Percentiles rank a stretch among this genome's conserved stretches.
phyloP scores from a whole-genome alignment of 2,888 invertebrate species.

The Penaeus monodon region DNA sequence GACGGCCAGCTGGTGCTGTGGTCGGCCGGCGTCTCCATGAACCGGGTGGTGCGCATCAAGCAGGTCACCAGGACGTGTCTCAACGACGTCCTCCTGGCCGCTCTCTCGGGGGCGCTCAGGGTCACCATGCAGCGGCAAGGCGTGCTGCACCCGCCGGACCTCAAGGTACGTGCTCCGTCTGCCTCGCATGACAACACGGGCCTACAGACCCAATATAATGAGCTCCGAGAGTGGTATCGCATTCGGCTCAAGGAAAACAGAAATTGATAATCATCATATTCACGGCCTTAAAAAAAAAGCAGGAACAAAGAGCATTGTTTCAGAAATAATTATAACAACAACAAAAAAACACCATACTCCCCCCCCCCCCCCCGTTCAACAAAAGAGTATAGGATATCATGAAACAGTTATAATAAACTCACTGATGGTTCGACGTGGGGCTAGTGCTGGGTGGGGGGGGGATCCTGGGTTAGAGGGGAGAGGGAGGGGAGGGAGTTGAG shows the following conservation, averaged over 20 bases:
- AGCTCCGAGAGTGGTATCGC: neutral
- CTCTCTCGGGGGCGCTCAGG: slow-evolving; percentile 73
- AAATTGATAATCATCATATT: no score
- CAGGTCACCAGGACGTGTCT: slow-evolving; percentile 74
- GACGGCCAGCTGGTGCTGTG: slow-evolving; percentile 69
- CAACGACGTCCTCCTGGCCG: slow-evolving; percentile 74
- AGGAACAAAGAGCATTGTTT: no score
- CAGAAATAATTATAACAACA: no score
- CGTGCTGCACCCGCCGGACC: slow-evolving; percentile 72
- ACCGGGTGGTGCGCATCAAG: slow-evolving; percentile 71
- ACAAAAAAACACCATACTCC: no score
- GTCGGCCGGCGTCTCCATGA: slow-evolving; percentile 72
- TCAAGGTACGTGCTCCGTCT: slow-evolving; percentile 69
- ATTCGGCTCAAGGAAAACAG: no score
- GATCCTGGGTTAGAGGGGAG: neutral
- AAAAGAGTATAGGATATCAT: no score
- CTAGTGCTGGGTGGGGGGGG: neutral
- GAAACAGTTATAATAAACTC: no score
- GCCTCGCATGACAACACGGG: neutral
- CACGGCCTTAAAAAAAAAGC: no score
- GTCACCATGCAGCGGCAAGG: slow-evolving; percentile 72
- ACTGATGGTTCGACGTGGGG: neutral
- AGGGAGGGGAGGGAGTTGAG: no score
- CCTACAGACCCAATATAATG: neutral
- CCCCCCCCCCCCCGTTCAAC: no score